Conservation (phyloP, 2,888 invertebrate species). For the Phortica okadai region DNA sequence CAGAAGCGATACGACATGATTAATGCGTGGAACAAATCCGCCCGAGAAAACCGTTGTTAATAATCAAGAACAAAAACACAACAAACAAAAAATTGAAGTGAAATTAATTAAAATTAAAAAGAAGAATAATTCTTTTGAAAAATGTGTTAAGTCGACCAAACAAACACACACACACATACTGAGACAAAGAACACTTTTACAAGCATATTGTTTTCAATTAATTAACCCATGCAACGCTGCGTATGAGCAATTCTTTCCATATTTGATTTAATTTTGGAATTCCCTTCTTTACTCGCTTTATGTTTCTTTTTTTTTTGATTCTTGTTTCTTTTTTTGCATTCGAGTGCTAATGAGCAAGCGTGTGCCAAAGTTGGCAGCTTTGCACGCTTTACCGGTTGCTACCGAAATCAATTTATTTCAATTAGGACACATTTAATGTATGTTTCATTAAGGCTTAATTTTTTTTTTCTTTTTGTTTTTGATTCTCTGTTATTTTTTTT, state of each 20-base stretch:
- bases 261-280: conserved; percentile 5
- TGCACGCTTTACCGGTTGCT: background rate
- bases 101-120: background rate
- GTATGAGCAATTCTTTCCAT: background rate
- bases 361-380: too few species aligned
- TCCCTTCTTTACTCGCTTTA: background rate
- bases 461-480: background rate
- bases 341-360: background rate
- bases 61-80: too few species aligned
- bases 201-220: background rate
- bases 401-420: conserved; percentile 55
- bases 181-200: background rate
- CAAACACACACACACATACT: background rate
- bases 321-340: background rate
- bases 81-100: too few species aligned
- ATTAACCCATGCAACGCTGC: background rate
- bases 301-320: conserved; percentile 6
- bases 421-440: conserved; percentile 53
- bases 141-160: background rate
- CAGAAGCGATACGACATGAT: too few species aligned
- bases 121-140: background rate
- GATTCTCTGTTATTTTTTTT: background rate
- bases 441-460: background rate
- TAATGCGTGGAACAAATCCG: too few species aligned
- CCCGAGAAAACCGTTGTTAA: too few species aligned